Evolutionary conservation across 64 coral and sea anemone genomes (phyloP).

Genomic region (Stichodactyla helianthus): DNA sequence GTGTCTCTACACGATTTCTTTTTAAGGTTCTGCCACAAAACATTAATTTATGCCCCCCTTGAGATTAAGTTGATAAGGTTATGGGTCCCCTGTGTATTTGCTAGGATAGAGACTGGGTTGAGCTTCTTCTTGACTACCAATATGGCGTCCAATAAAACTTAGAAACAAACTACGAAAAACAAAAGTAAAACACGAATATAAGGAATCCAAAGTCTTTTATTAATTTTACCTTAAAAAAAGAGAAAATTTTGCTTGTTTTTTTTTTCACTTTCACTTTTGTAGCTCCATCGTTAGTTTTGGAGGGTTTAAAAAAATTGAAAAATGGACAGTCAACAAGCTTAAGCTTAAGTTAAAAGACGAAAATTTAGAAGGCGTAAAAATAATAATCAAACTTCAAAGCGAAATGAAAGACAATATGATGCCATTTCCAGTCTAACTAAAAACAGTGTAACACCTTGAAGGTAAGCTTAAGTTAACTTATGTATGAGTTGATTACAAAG

Average conservation of each 20-base stretch:
- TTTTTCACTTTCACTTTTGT: not conserved
- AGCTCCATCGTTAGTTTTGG: not conserved
- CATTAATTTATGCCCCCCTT: not conserved
- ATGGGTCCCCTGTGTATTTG: not conserved
- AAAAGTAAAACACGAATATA: not conserved
- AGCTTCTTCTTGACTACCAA: slow-evolving; percentile 10
- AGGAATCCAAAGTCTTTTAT: not conserved
- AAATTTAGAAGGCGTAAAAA: not conserved
- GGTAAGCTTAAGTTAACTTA: not conserved
- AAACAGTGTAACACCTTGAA: not conserved
- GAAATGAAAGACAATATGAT: not conserved
- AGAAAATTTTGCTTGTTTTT: not conserved
- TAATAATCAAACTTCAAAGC: not conserved
- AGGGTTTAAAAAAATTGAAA: not conserved
- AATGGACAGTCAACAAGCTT: not conserved
- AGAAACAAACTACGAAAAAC: not conserved
- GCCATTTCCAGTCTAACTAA: not conserved
- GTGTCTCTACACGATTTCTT: not conserved
- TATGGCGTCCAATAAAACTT: slow-evolving; percentile 2
- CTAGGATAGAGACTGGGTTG: not conserved
- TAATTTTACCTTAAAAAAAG: not conserved
- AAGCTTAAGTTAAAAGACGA: not conserved
- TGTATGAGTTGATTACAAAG: not conserved
- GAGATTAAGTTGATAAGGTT: not conserved
- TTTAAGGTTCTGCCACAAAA: not conserved